A percentile compares a stretch with the other conserved stretches of the same genome.
phyloP scores from a whole-genome alignment of 30 jellyfish, hydroid and myxozoan species.

The Catostylus mosaicus region DNA sequence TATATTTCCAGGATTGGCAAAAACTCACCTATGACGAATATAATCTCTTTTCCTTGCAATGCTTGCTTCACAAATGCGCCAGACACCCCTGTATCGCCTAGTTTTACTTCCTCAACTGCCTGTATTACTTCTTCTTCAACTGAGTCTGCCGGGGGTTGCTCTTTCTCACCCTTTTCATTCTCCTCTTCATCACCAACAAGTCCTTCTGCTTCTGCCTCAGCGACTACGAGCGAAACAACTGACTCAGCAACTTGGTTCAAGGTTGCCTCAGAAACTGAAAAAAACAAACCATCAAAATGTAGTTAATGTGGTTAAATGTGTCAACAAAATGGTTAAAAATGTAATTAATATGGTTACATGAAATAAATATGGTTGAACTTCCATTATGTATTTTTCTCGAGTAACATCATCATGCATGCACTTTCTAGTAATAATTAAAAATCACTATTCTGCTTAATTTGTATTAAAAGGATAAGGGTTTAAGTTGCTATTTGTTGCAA shows the following conservation, averaged over 20 bases:
- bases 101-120: slow-evolving; percentile 47
- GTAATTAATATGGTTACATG: too few species aligned
- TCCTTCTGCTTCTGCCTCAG: slow-evolving; percentile 21
- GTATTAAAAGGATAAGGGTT: too few species aligned
- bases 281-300: neutral
- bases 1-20: too few species aligned
- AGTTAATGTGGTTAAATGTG: too few species aligned
- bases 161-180: neutral
- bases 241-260: slow-evolving; percentile 23
- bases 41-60: slow-evolving; percentile 59
- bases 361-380: too few species aligned
- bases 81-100: slow-evolving; percentile 65
- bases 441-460: too few species aligned
- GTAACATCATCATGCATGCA: too few species aligned
- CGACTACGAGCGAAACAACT: neutral
- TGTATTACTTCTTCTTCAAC: slow-evolving; percentile 63
- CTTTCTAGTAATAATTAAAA: too few species aligned
- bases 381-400: too few species aligned
- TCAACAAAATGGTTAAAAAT: too few species aligned
- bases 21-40: slow-evolving; percentile 80
- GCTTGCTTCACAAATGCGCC: slow-evolving; percentile 59
- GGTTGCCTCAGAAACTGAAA: slow-evolving; percentile 27
- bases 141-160: neutral
- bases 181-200: neutral
- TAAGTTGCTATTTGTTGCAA: too few species aligned